These are phyloP conservation scores for Coccyzus lansbergi DNA, from an alignment of 2,797 vertebrate species.

Conservation along the genomic window DNA sequence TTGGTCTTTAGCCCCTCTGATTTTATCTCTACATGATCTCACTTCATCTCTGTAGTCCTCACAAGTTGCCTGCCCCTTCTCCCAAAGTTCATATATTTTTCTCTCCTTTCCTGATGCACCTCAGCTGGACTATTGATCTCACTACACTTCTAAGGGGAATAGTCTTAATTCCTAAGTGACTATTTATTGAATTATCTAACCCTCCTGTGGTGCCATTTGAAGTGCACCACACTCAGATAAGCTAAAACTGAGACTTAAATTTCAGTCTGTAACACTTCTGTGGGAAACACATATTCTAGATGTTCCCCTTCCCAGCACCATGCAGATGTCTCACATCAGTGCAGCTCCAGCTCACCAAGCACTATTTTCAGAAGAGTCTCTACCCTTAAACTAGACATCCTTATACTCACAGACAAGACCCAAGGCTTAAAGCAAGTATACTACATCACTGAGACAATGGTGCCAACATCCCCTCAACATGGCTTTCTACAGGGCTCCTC, in stretches of 20 bases:
- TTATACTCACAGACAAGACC: not conserved
- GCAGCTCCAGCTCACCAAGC: not conserved
- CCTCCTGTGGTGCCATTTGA: no score
- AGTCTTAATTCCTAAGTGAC: no score
- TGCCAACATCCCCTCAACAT: not conserved
- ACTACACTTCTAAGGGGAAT: no score
- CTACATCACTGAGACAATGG: not conserved
- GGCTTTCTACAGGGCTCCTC: not conserved
- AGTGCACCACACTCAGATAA: no score
- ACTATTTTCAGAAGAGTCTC: not conserved
- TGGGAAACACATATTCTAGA: not conserved
- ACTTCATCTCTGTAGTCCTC: no score
- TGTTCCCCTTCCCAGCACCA: not conserved
- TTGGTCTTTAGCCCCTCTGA: no score
- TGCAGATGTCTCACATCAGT: rapidly evolving
- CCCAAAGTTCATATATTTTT: no score
- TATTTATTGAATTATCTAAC: no score
- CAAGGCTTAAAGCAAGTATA: not conserved
- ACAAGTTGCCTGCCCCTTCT: no score
- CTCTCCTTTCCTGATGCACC: no score
- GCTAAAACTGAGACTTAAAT: not conserved
- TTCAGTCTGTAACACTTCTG: not conserved
- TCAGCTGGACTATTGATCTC: no score
- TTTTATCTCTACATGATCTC: no score
- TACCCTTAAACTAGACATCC: not conserved